Base-by-base conservation (phyloP, 2,888 invertebrate species). In the Sinotaia quadrata region DNA sequence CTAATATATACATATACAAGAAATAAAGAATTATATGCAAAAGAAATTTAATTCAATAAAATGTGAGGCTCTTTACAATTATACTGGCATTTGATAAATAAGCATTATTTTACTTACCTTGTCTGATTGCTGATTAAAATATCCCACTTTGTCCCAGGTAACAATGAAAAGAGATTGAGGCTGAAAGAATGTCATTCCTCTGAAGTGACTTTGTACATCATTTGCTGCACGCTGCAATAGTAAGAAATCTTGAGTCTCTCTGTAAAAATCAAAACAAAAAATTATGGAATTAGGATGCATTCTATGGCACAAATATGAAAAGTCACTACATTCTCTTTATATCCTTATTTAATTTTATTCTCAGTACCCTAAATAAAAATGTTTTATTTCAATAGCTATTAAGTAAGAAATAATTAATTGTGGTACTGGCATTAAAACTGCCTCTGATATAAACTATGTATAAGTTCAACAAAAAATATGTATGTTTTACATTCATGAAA, bases 121-220 rank as follows among this genome's bases (percentile, higher is more conserved):
- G 84, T 94, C 93, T 61, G 89, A 89, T 59, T 91, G 91, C 69
- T 91, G 89, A 56, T 91, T 91, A 82, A 91, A 93, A 84, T 93
- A 94, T 0, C 95, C 95, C 1, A 97, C 97, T 66, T 93, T 93
- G 41, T 93, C 90, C 98, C 98, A 98, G 0, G 97, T 98, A 21
- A 92, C 94, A 59, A 98, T 91, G 83, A 98, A 93, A 4, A 96
- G 90, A 78, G 93, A 92, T 0, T 89, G 91, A 0, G 97, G 94
- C 79, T 91, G 90, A 86, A 97, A 98, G 71, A 92, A 91, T 2
- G 89, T 88, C 54, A 92, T 92, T 31, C 92, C 91, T 37, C 92
- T 91, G 87, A 95, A 97, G 72, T 93, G 92, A 69, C 92, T 91
- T 68, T 92, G 92, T 37, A 97, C 91, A 74, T 93, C 91, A 69